These are phyloP conservation scores for Agrilus biguttatus DNA, from an alignment of 2,888 invertebrate genomes.

Conservation along the genomic window DNA sequence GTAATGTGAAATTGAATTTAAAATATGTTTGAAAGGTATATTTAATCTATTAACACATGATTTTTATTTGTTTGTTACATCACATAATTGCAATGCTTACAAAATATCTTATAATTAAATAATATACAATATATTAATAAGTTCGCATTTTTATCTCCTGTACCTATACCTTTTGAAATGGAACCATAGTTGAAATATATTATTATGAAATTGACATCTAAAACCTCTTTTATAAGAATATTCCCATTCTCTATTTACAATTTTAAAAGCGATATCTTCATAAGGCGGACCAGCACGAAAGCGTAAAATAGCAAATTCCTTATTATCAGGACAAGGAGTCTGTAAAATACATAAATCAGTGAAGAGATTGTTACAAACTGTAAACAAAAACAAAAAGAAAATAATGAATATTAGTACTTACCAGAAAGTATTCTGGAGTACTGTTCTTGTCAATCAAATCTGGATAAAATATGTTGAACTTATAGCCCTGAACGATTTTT, in stretches of 20 bases:
- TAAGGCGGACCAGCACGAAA: constrained; percentile 99
- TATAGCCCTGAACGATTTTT: constrained; percentile 99
- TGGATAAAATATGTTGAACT: constrained; percentile 99
- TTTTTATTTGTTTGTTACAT: too few species aligned
- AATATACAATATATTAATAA: too few species aligned
- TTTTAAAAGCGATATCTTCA: constrained; percentile 97
- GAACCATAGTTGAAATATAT: constrained; percentile 99
- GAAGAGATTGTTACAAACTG: too few species aligned
- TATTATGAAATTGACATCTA: constrained; percentile 98
- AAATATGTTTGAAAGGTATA: too few species aligned
- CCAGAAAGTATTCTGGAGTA: constrained; percentile 87
- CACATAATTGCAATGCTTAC: too few species aligned
- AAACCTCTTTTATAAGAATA: constrained; percentile 97
- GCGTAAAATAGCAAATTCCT: constrained; percentile 85
- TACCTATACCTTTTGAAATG: constrained; percentile 98
- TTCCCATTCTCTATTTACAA: constrained; percentile 99
- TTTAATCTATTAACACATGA: too few species aligned
- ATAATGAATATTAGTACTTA: constrained; percentile 28
- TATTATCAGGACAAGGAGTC: constrained; percentile 83
- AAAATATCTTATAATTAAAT: background rate
- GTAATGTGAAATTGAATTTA: too few species aligned
- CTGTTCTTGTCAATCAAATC: constrained; percentile 88
- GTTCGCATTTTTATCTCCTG: constrained; percentile 42
- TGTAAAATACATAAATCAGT: constrained; percentile 28
- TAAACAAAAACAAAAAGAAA: background rate